Percentiles rank a stretch among this genome's conserved stretches.
Evolutionary conservation across 2,113 vertebrate species (phyloP).

Genomic region (Echinops telfairi): DNA sequence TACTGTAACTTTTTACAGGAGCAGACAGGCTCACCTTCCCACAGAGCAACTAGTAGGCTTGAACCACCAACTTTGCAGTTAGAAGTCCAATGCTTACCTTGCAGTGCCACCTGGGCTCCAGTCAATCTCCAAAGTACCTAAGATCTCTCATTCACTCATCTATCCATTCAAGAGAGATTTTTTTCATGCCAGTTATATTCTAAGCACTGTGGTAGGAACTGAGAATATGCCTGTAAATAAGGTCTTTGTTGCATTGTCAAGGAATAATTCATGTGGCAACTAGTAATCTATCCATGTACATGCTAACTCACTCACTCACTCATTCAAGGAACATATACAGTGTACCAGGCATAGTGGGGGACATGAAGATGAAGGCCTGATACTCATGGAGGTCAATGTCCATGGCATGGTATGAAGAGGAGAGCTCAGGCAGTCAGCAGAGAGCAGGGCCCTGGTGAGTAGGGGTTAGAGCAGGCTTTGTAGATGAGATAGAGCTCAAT

Average conservation of each 20-base stretch:
- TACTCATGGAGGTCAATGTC: background rate
- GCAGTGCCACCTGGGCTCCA: too few species aligned
- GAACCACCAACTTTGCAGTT: too few species aligned
- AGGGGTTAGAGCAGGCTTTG: background rate
- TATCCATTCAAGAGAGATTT: background rate
- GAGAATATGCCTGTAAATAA: background rate
- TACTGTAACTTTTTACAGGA: too few species aligned
- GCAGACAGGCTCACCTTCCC: too few species aligned
- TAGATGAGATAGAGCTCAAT: background rate
- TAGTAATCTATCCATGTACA: background rate
- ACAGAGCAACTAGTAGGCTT: too few species aligned
- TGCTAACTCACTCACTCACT: background rate
- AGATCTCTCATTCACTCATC: background rate
- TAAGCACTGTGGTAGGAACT: background rate
- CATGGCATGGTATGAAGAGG: background rate
- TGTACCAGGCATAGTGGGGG: background rate
- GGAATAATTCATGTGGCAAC: background rate
- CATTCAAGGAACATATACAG: background rate
- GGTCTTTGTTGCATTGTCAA: background rate
- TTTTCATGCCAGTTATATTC: background rate
- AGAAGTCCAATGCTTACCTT: too few species aligned
- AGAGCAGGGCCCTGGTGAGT: background rate
- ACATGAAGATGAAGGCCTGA: background rate
- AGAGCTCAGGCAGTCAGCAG: background rate
- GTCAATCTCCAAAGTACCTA: background rate